Evolutionary conservation across 92 coral and sea anemone species (phyloP), one percentile per base, ranked within the genome.

Genomic region (Siderastrea siderea): DNA sequence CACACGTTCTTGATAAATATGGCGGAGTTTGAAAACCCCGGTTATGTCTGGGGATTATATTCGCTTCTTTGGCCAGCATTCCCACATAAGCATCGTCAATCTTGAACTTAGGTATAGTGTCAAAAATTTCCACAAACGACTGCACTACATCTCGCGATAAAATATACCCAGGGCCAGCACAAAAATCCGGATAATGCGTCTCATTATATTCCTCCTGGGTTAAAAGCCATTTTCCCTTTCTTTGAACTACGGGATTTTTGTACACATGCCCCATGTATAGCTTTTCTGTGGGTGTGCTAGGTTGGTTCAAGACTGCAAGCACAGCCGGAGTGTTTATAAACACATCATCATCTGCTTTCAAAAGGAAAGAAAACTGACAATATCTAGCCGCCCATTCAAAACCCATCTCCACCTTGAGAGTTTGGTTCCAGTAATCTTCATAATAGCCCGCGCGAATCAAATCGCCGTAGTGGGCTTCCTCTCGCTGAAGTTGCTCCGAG

Each of bases 331-430:
- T 64, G 62, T 84, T 84, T 44, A 84, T 54, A 62, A 84, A 84
- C 16, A 84, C 87, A 38, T 84, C 87, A 66, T 84, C 87, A 63
- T 84, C 87, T 14, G 87, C 73, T 61, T 84, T 84, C 60, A 84
- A 74, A 5, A 84, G 73, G 51, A 72, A 84, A 6, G 71, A 38
- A 49, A 84, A 84, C 44, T 50, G 61, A 54, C 87, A 84, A 52
- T 84, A 84, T 63, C 49, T 74, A 0, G 79, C 87, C 1, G 87
- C 87, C 87, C 87, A 84, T 77, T 84, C 87, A 43, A 84, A 84
- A 46, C 87, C 87, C 80, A 74, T 72, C 46, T 84, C 80, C n/a
- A 84, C 49, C 87, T 84, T 84, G 14, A 73, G 73, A 6, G 81
- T 74, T 50, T 74, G 79, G 26, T 84, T 84, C 81, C 80, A 73